phyloP scores from a whole-genome alignment of 2,797 vertebrate species.

The Urosaurus nigricauda region DNA sequence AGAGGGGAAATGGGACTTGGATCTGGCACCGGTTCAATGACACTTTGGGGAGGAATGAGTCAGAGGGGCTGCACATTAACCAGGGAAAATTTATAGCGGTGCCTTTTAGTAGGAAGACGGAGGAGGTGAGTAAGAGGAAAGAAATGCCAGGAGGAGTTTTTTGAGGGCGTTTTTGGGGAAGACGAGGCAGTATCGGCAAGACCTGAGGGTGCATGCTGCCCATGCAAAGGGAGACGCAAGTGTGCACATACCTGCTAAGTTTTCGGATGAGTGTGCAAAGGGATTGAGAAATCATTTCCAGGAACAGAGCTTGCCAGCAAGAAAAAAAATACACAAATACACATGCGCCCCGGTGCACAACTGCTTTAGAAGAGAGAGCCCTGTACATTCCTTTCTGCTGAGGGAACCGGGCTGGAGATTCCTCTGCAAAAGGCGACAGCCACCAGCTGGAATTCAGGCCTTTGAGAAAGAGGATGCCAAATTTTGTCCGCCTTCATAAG shows the following conservation, averaged over 20 bases:
- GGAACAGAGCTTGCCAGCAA: background rate
- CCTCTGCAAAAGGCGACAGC: background rate
- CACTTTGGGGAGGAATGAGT: background rate
- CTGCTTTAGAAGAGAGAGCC: background rate
- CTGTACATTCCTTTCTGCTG: background rate
- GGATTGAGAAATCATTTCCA: background rate
- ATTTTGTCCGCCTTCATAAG: too few relatives aligned
- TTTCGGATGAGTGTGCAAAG: background rate
- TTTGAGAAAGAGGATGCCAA: too few relatives aligned
- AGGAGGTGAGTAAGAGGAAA: background rate
- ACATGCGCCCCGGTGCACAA: background rate
- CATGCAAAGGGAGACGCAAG: too few relatives aligned
- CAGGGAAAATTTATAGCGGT: background rate
- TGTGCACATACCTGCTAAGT: background rate
- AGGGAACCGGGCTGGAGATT: background rate
- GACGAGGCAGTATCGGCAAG: fast-evolving
- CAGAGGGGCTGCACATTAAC: background rate
- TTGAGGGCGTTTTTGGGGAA: too few relatives aligned
- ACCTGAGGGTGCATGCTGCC: too few relatives aligned
- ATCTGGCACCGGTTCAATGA: background rate
- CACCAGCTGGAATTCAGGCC: too few relatives aligned
- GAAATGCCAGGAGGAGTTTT: too few relatives aligned
- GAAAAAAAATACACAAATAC: background rate
- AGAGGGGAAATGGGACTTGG: background rate
- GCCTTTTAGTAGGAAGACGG: background rate